phyloP scores from a whole-genome alignment of 1,140 invertebrate species.

The Bombus picipes region DNA sequence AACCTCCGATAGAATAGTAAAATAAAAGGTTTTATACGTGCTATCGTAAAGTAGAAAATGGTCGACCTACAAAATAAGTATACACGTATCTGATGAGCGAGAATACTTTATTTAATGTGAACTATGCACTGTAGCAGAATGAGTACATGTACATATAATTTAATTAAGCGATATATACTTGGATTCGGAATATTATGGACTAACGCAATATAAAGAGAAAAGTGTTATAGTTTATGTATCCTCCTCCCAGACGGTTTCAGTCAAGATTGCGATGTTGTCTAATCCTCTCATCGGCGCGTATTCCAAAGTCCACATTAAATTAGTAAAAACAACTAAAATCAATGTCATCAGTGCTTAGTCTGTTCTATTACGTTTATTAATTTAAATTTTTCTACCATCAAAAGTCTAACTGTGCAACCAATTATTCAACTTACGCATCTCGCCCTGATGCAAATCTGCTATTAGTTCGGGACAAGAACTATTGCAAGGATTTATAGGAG shows the following conservation, averaged over 20 bases:
- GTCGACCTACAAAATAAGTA: not conserved
- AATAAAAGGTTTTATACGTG: not conserved
- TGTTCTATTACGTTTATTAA: not conserved
- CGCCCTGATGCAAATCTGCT: constrained; percentile 86
- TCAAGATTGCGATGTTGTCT: constrained; percentile 89
- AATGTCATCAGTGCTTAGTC: not conserved
- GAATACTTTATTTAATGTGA: constrained; percentile 54
- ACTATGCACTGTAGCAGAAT: constrained; percentile 25
- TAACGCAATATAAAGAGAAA: constrained; percentile 21
- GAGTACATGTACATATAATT: constrained; percentile 22
- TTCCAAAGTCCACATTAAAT: constrained; percentile 89
- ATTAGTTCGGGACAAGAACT: constrained; percentile 86
- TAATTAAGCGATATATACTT: constrained; percentile 24
- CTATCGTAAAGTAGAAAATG: too few relatives aligned
- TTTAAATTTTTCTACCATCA: not conserved
- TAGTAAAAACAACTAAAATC: constrained; percentile 86
- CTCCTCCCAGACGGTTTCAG: constrained; percentile 89
- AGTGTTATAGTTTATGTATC: constrained; percentile 69
- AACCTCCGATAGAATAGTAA: not conserved
- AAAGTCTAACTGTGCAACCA: not conserved
- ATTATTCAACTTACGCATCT: constrained; percentile 85
- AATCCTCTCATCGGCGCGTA: constrained; percentile 87
- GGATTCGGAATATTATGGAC: constrained; percentile 36
- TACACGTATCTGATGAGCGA: not conserved
- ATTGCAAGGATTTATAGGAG: constrained; percentile 88